These are phyloP conservation scores for Chaetodon trifasciatus DNA, from an alignment of 2,797 vertebrate genomes.

Conservation along the genomic window DNA sequence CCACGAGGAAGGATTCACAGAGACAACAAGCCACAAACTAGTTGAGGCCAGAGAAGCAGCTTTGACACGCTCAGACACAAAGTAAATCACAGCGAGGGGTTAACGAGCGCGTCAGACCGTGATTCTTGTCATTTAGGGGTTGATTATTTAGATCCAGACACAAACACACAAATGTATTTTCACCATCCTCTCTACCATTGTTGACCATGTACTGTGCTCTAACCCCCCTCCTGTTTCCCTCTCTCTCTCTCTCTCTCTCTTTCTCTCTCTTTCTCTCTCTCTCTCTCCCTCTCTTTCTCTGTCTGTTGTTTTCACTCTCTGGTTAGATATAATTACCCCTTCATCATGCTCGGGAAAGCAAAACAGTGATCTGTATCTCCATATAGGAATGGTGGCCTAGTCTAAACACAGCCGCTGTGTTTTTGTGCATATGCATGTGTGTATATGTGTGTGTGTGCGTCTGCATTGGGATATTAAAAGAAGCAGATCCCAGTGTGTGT, in stretches of 20 bases:
- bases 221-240: background rate
- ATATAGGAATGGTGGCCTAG: slow-evolving; percentile 72
- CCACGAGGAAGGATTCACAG: slow-evolving; percentile 21
- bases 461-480: slow-evolving; percentile 27
- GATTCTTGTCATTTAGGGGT: slow-evolving; percentile 15
- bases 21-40: slow-evolving; percentile 57
- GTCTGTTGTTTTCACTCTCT: slow-evolving; percentile 63
- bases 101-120: slow-evolving; percentile 21
- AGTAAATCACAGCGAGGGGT: slow-evolving; percentile 50
- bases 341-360: slow-evolving; percentile 75
- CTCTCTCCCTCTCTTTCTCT: slow-evolving; percentile 4
- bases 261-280: background rate
- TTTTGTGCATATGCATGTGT: slow-evolving; percentile 23
- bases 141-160: slow-evolving; percentile 14
- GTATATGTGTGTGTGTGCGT: slow-evolving; percentile 2
- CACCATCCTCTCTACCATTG: background rate
- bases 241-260: slow-evolving; percentile 2
- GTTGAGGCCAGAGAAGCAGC: slow-evolving; percentile 31
- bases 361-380: slow-evolving; percentile 79
- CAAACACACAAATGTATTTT: slow-evolving; percentile 4
- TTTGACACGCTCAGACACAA: slow-evolving; percentile 11
- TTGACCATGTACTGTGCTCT: background rate
- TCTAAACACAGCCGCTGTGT: slow-evolving; percentile 73
- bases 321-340: slow-evolving; percentile 74
- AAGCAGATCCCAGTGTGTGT: slow-evolving; percentile 29